Conservation (phyloP, 2,888 invertebrate species). For the Aquatica leii region DNA sequence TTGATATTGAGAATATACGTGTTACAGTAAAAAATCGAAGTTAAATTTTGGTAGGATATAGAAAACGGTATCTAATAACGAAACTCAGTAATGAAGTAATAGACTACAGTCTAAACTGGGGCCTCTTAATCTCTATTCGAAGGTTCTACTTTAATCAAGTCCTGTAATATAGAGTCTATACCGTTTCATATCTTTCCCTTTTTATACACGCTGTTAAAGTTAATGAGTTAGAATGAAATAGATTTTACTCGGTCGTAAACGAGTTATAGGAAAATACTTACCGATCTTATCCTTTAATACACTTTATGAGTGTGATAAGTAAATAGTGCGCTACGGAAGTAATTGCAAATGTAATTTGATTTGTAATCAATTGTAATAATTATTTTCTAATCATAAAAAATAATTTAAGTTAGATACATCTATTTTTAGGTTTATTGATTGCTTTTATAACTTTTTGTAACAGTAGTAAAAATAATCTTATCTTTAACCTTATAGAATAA, state of each 20-base stretch:
- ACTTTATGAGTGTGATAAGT: constrained; percentile 54
- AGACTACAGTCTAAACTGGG: constrained; percentile 36
- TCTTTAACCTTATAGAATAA: no score
- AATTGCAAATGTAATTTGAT: constrained; percentile 37
- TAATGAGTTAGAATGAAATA: constrained; percentile 57
- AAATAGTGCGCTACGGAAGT: constrained; percentile 47
- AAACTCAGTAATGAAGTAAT: constrained; percentile 37
- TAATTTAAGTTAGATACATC: no score
- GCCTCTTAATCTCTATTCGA: constrained; percentile 50
- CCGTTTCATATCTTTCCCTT: constrained; percentile 37
- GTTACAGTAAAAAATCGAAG: constrained; percentile 25
- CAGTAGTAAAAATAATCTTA: no score
- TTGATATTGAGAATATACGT: constrained; percentile 13
- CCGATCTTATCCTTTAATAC: constrained; percentile 56
- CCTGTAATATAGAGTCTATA: constrained; percentile 47
- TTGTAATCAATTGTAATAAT: constrained; percentile 21
- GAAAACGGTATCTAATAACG: constrained; percentile 35
- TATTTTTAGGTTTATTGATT: no score
- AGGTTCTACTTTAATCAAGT: constrained; percentile 50
- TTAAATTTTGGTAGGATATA: constrained; percentile 29
- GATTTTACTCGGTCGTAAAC: constrained; percentile 53
- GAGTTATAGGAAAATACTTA: constrained; percentile 56
- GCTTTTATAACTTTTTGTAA: no score
- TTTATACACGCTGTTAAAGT: constrained; percentile 48
- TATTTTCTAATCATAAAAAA: no score